Evolutionary conservation across 2,113 vertebrate genomes (phyloP).

Genomic region (Phrynocephalus versicolor): DNA sequence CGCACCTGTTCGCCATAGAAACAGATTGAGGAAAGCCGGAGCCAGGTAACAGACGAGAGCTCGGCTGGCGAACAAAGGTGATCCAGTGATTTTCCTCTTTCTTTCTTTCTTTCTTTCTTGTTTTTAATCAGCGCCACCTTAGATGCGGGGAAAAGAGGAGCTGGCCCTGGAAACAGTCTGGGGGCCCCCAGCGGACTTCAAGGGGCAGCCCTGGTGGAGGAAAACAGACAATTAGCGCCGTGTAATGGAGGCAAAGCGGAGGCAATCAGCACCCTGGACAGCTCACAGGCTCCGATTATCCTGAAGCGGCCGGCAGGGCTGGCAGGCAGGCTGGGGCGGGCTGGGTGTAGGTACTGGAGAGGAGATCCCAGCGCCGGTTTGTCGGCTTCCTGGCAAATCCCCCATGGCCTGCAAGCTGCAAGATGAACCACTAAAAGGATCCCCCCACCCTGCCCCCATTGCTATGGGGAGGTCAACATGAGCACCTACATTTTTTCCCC

Average conservation of each 20-base stretch:
- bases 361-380: background rate
- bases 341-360: too few relatives aligned
- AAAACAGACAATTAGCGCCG: background rate
- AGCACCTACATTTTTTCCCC: background rate
- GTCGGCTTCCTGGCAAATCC: background rate
- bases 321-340: too few relatives aligned
- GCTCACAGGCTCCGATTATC: too few relatives aligned
- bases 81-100: background rate
- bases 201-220: background rate
- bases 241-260: background rate
- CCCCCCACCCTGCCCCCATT: background rate
- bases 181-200: background rate
- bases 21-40: slow-evolving; percentile 24
- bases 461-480: background rate
- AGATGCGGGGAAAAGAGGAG: background rate
- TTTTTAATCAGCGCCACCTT: background rate
- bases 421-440: background rate
- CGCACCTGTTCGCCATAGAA: slow-evolving; percentile 37
- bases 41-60: slow-evolving; percentile 21
- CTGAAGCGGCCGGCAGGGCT: too few relatives aligned
- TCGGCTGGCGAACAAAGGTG: background rate
- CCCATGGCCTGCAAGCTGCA: background rate
- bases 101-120: background rate
- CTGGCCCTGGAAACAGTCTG: background rate
- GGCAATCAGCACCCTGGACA: slow-evolving; percentile 67